Evolutionary conservation across 2,797 vertebrate genomes (phyloP).

Genomic region (Sorex maritimensis): DNA sequence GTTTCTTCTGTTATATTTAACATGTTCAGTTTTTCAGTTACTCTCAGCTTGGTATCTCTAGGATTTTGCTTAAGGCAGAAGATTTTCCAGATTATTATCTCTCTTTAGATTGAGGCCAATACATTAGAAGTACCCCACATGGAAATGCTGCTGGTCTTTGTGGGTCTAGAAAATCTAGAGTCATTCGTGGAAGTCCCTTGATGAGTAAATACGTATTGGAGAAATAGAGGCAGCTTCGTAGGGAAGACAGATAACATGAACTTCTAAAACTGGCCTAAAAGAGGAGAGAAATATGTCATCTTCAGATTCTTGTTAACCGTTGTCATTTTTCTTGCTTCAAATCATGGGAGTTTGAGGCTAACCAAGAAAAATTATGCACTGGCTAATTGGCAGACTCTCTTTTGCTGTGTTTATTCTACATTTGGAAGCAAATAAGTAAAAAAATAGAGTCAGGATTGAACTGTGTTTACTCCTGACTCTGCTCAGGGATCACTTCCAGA

Average conservation of each 20-base stretch:
- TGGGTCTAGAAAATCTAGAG: not conserved
- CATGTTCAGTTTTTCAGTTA: slow-evolving; percentile 49
- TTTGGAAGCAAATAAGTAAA: slow-evolving; percentile 7
- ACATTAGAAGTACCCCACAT: not conserved
- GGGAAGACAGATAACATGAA: not conserved
- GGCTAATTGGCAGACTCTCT: slow-evolving; percentile 29
- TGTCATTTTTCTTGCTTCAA: slow-evolving; percentile 71
- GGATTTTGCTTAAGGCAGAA: slow-evolving; percentile 3
- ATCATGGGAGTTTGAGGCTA: slow-evolving; percentile 11
- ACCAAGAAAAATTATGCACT: slow-evolving; percentile 38
- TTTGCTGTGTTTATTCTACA: not conserved
- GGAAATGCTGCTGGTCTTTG: not conserved
- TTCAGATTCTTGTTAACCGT: slow-evolving; percentile 14
- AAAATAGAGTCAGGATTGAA: too few relatives aligned
- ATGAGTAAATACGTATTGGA: slow-evolving; percentile 12
- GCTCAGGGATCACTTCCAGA: too few relatives aligned
- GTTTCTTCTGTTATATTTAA: slow-evolving; percentile 38
- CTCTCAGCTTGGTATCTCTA: not conserved
- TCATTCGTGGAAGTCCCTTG: not conserved
- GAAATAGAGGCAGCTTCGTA: not conserved
- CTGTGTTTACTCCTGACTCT: too few relatives aligned
- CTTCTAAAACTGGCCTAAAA: slow-evolving; percentile 26
- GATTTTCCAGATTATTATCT: not conserved
- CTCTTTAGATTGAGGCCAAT: slow-evolving; percentile 17
- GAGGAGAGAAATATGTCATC: not conserved